Conservation (phyloP, 2,113 vertebrate species). For the Eonycteris spelaea region DNA sequence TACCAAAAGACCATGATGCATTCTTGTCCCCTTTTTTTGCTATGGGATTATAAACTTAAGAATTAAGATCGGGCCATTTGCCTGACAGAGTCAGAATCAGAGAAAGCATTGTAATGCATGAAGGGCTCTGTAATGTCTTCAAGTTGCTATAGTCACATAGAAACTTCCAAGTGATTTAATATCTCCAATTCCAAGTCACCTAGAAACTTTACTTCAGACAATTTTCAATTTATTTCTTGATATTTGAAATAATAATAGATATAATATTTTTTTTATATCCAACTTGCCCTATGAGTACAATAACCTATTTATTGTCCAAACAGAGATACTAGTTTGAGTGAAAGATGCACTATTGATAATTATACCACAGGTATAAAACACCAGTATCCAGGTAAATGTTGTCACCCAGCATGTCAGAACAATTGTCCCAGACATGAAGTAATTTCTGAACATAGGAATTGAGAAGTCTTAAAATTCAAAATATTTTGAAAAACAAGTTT, state of each 20-base stretch:
- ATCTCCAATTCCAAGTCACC: neutral
- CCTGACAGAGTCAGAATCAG: neutral
- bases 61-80: neutral
- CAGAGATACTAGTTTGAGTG: neutral
- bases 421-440: neutral
- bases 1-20: neutral
- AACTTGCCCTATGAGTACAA: neutral
- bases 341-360: neutral
- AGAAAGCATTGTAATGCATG: neutral
- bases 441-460: neutral
- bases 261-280: neutral
- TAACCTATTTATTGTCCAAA: neutral
- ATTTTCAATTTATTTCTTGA: neutral
- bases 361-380: neutral
- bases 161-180: neutral
- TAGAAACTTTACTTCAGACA: neutral
- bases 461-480: neutral
- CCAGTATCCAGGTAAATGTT: neutral
- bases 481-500: neutral
- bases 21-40: neutral
- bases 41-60: conserved; percentile 7
- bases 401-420: neutral
- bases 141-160: neutral
- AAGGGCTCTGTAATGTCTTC: neutral
- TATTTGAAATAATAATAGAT: conserved; percentile 15